These are phyloP conservation scores for Hestina assimilis DNA, from an alignment of 1,140 invertebrate genomes.

Conservation along the genomic window DNA sequence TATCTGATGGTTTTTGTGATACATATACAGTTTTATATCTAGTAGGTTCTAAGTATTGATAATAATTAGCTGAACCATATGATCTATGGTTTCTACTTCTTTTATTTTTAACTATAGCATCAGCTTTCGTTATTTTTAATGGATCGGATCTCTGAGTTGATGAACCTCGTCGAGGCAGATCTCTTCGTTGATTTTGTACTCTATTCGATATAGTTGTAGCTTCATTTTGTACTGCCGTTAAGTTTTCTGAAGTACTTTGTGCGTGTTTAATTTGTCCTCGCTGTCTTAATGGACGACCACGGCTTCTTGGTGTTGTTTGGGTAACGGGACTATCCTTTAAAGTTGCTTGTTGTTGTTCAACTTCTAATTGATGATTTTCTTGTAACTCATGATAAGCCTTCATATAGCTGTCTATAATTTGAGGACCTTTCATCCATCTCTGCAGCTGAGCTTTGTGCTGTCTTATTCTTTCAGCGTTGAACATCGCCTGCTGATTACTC, in stretches of 20 bases:
- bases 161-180: constrained; percentile 11
- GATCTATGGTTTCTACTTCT: constrained; percentile 67
- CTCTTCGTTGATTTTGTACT: constrained; percentile 12
- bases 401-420: constrained; percentile 65
- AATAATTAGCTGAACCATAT: constrained; percentile 52
- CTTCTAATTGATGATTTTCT: constrained; percentile 65
- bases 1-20: constrained; percentile 44
- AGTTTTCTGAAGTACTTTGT: constrained; percentile 13
- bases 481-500: constrained; percentile 71
- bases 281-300: constrained; percentile 12
- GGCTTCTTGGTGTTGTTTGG: constrained; percentile 12
- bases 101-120: constrained; percentile 34
- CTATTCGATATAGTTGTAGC: not conserved
- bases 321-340: constrained; percentile 36
- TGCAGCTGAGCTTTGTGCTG: constrained; percentile 68
- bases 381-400: constrained; percentile 71
- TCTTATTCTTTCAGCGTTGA: constrained; percentile 62
- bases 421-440: constrained; percentile 52
- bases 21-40: constrained; percentile 44
- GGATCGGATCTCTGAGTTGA: constrained; percentile 22
- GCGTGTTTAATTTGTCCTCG: constrained; percentile 24
- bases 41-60: constrained; percentile 45
- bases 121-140: constrained; percentile 45
- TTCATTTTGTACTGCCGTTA: constrained; percentile 1
- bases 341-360: constrained; percentile 62